Percentiles rank a stretch among this genome's conserved stretches.
Evolutionary conservation across 1,140 invertebrate genomes (phyloP).

Genomic region (Drosophila asahinai): DNA sequence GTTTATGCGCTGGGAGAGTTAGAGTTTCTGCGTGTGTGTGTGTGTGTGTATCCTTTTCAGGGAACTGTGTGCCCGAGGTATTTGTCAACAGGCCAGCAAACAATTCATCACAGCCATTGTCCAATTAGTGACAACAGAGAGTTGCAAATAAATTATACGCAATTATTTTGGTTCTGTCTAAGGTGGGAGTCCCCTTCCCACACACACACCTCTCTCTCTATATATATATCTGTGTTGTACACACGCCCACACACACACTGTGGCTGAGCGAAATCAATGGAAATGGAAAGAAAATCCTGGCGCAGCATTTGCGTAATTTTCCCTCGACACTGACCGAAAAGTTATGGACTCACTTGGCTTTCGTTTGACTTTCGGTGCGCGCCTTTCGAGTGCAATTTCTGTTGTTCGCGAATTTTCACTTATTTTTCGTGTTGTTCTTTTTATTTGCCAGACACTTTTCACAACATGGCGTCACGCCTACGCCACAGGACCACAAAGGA

Average conservation of each 20-base stretch:
- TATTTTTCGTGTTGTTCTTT: not conserved
- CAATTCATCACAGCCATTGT: constrained; percentile 41
- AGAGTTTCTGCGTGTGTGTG: constrained; percentile 3
- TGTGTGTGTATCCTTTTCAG: constrained; percentile 32
- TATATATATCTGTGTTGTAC: constrained; percentile 2
- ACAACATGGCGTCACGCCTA: constrained; percentile 82
- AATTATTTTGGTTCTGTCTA: constrained; percentile 49
- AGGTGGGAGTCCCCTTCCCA: not conserved
- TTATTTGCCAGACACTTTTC: constrained; percentile 72
- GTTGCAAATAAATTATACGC: constrained; percentile 47
- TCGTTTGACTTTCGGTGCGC: constrained; percentile 11
- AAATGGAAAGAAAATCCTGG: constrained; percentile 33
- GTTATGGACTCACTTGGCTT: constrained; percentile 19
- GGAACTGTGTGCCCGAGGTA: constrained; percentile 30
- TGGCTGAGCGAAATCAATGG: constrained; percentile 37
- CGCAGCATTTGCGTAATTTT: constrained; percentile 42
- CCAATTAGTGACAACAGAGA: constrained; percentile 41
- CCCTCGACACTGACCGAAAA: constrained; percentile 17
- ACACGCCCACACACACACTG: not conserved
- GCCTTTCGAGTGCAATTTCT: constrained; percentile 39
- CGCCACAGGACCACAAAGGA: constrained; percentile 42
- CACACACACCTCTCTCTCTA: constrained; percentile 42
- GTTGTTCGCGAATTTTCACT: constrained; percentile 35
- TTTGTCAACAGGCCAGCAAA: constrained; percentile 45
- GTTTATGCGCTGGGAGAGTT: not conserved